phyloP scores from a whole-genome alignment of 2,797 vertebrate genomes.

The Sebastes minor region DNA sequence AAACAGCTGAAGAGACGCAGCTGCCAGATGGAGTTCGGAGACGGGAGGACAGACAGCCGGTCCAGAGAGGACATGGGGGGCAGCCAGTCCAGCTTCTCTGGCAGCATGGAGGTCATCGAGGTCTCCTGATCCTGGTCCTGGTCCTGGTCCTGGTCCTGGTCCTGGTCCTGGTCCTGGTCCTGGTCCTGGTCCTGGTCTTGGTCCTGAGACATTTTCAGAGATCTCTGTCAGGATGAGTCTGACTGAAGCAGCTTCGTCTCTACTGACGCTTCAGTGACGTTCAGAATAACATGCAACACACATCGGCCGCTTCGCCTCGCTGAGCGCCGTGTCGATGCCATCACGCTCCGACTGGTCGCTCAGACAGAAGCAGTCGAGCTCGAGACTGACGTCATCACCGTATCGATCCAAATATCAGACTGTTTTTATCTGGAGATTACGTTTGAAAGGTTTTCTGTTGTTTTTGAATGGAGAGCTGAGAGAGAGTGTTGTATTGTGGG shows the following conservation, averaged over 20 bases:
- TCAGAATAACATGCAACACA: background rate
- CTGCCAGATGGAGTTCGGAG: constrained; percentile 98
- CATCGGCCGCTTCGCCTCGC: background rate
- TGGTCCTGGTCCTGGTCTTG: too few relatives aligned
- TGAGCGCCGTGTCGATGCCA: too few relatives aligned
- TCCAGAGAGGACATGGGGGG: constrained; percentile 88
- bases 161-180: too few relatives aligned
- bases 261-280: background rate
- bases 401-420: background rate
- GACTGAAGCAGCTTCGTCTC: background rate
- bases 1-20: constrained; percentile 96
- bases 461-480: background rate
- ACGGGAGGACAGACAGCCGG: constrained; percentile 83
- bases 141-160: background rate
- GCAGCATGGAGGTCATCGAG: constrained; percentile 97
- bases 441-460: background rate
- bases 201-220: too few relatives aligned
- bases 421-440: too few relatives aligned
- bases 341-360: too few relatives aligned
- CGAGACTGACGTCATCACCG: background rate
- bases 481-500: background rate
- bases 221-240: too few relatives aligned
- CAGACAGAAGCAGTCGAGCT: too few relatives aligned
- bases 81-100: constrained; percentile 91
- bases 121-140: constrained; percentile 88